These are phyloP conservation scores for Podarcis lilfordi DNA, from an alignment of 2,797 vertebrate genomes.

Conservation along the genomic window DNA sequence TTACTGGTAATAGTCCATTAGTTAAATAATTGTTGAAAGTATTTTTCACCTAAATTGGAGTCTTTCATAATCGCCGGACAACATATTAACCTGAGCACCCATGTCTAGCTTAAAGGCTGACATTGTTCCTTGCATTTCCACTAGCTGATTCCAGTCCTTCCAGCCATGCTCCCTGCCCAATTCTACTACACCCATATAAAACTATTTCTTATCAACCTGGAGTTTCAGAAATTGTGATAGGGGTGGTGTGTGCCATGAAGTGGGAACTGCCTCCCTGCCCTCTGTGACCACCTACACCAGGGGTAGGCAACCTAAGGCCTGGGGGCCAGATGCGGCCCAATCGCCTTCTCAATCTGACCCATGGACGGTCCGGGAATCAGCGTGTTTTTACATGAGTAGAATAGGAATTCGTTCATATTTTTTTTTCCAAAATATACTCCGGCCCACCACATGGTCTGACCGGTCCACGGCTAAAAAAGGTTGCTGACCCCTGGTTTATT, in stretches of 20 bases:
- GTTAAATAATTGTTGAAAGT: constrained; percentile 13
- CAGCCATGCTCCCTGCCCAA: background rate
- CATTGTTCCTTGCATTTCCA: constrained; percentile 30
- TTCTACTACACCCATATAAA: background rate
- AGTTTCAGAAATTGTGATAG: background rate
- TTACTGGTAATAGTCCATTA: constrained; percentile 4
- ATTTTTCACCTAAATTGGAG: constrained; percentile 18
- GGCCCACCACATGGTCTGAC: no score
- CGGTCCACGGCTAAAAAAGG: no score
- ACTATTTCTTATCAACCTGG: background rate
- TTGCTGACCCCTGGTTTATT: no score
- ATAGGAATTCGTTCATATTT: no score
- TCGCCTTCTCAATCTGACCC: no score
- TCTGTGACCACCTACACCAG: no score
- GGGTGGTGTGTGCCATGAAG: no score
- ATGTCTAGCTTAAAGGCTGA: constrained; percentile 41
- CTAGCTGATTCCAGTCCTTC: constrained; percentile 15
- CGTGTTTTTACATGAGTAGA: no score
- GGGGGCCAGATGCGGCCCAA: no score
- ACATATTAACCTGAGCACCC: constrained; percentile 32
- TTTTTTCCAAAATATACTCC: no score
- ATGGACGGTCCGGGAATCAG: no score
- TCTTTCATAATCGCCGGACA: constrained; percentile 10
- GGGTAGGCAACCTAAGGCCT: no score
- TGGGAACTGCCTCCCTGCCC: background rate